phyloP scores from a whole-genome alignment of 2,113 vertebrate genomes.

The Sapayoa aenigma region DNA sequence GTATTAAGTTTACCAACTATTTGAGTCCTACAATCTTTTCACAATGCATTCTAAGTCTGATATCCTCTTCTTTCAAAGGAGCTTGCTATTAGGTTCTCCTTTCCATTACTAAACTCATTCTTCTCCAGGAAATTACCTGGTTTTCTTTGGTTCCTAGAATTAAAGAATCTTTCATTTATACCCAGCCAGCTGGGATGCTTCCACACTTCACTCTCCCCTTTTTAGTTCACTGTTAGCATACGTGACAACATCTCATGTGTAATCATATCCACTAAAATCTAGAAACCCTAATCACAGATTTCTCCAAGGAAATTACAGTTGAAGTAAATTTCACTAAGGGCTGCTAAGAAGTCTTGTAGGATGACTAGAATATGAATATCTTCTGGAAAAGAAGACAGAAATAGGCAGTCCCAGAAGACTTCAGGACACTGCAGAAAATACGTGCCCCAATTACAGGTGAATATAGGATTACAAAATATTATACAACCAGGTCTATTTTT shows the following conservation, averaged over 20 bases:
- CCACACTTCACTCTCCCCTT: not conserved
- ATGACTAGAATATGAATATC: not conserved
- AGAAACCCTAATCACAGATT: not conserved
- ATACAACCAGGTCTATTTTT: not conserved
- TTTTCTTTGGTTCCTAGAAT: not conserved
- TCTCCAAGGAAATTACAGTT: not conserved
- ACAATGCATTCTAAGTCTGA: not conserved
- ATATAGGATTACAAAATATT: not conserved
- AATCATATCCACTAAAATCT: not conserved
- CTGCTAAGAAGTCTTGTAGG: not conserved
- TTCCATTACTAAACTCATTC: not conserved
- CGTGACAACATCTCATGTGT: fast-evolving
- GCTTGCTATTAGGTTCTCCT: not conserved
- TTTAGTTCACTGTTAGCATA: not conserved
- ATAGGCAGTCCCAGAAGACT: not conserved
- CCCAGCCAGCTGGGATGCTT: not conserved
- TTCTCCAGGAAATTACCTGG: not conserved
- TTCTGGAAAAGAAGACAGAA: not conserved
- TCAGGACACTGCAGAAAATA: not conserved
- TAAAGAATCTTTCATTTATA: not conserved
- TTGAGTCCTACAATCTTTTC: not conserved
- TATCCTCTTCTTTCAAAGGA: not conserved
- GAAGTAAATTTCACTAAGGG: not conserved
- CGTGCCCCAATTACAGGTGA: not conserved
- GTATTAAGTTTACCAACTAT: not conserved